phyloP scores from a whole-genome alignment of 2,888 invertebrate genomes.

The Melieria omissa region DNA sequence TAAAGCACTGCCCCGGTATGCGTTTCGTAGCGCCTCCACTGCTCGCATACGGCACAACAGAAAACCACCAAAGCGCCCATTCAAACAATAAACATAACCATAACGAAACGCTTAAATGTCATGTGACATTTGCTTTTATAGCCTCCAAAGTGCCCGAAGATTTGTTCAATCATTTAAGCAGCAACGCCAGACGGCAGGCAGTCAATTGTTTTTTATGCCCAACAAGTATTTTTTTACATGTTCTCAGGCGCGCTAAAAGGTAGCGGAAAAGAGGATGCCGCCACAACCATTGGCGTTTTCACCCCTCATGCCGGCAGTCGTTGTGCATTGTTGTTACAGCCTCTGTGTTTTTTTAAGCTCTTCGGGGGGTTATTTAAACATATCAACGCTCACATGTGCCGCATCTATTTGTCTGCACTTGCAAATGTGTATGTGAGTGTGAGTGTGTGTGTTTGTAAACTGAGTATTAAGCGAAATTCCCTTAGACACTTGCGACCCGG shows the following conservation, averaged over 20 bases:
- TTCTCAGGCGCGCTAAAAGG: not conserved
- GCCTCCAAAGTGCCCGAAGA: slow-evolving; percentile 16
- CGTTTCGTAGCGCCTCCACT: no score
- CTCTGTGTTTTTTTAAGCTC: not conserved
- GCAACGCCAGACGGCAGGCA: not conserved
- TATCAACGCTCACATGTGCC: not conserved
- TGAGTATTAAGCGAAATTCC: not conserved
- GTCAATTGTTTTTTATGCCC: slow-evolving; percentile 2
- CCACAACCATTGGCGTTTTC: not conserved
- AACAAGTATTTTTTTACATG: not conserved
- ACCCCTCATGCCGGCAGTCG: no score
- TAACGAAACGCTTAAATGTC: slow-evolving; percentile 34
- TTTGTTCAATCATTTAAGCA: slow-evolving; percentile 35
- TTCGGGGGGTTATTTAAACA: slow-evolving; percentile 9
- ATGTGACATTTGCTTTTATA: slow-evolving; percentile 37
- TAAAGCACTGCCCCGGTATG: no score
- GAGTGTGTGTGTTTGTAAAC: not conserved
- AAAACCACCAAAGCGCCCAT: slow-evolving; percentile 21
- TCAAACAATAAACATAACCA: slow-evolving; percentile 34
- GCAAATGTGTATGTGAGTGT: not conserved
- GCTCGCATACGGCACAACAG: no score
- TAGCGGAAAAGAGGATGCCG: not conserved
- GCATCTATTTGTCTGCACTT: not conserved
- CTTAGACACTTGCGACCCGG: slow-evolving; percentile 8
- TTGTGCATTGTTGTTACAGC: no score